A percentile compares a stretch with the other conserved stretches of the same genome.
phyloP scores from a whole-genome alignment of 2,888 invertebrate species.

The Himalopsyche kuldschensis region DNA sequence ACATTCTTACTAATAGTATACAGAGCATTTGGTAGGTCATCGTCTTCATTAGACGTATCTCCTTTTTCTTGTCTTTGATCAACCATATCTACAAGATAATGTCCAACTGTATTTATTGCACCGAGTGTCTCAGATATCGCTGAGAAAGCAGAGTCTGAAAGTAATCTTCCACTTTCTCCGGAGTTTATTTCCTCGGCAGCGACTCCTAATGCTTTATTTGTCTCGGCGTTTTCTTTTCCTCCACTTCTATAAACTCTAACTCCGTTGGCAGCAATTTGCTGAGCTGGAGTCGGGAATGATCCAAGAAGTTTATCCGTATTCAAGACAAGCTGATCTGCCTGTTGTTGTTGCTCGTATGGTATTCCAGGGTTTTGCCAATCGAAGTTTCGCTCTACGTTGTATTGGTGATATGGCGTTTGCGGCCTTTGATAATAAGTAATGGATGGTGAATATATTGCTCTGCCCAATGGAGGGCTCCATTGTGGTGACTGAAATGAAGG shows the following conservation, averaged over 20 bases:
- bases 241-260: conserved; percentile 33
- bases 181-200: conserved; percentile 32
- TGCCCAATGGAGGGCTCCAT: not conserved
- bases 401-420: not conserved
- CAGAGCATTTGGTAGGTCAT: conserved; percentile 69
- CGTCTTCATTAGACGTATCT: conserved; percentile 50
- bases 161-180: conserved; percentile 46
- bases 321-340: conserved; percentile 6
- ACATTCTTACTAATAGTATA: conserved; percentile 82
- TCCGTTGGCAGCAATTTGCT: not conserved
- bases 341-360: not conserved
- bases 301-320: conserved; percentile 32
- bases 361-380: not conserved
- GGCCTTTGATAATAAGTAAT: not conserved
- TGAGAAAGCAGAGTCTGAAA: conserved; percentile 64
- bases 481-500: conserved; percentile 4
- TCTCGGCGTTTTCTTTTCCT: conserved; percentile 26
- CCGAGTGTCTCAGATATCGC: conserved; percentile 70
- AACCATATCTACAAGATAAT: conserved; percentile 81
- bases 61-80: conserved; percentile 54
- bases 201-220: conserved; percentile 35
- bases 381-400: not conserved
- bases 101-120: conserved; percentile 83
- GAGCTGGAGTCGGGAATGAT: not conserved
- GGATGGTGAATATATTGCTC: not conserved